Percentiles rank a stretch among this genome's conserved stretches.
Evolutionary conservation across 2,888 invertebrate genomes (phyloP).

Genomic region (Sinodicranocentrus sp.): DNA sequence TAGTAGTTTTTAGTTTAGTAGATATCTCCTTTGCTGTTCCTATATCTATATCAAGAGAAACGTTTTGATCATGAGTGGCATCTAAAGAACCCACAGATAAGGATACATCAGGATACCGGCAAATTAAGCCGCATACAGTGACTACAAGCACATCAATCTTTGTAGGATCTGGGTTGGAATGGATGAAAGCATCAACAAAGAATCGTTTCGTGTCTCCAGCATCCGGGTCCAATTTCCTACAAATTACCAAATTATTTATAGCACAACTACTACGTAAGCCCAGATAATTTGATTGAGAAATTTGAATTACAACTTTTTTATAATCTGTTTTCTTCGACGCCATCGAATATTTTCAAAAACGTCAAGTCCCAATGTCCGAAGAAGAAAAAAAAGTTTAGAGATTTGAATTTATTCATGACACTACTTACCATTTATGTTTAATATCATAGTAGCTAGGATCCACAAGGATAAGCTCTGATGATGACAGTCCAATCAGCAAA

Average conservation of each 20-base stretch:
- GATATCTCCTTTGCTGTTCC: slow-evolving; percentile 57
- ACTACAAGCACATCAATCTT: slow-evolving; percentile 70
- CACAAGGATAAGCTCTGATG: slow-evolving; percentile 69
- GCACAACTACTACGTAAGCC: too few species aligned
- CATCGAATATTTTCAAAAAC: too few species aligned
- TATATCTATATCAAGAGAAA: slow-evolving; percentile 70
- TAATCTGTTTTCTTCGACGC: too few species aligned
- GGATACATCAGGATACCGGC: slow-evolving; percentile 58
- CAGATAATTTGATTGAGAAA: background rate
- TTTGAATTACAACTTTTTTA: background rate
- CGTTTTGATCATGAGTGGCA: slow-evolving; percentile 69
- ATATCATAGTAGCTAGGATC: slow-evolving; percentile 67
- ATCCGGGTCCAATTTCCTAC: slow-evolving; percentile 5
- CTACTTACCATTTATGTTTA: slow-evolving; percentile 47
- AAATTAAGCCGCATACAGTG: slow-evolving; percentile 51
- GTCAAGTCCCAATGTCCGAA: too few species aligned
- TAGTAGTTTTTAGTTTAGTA: background rate
- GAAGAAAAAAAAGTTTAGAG: too few species aligned
- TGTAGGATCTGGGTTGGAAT: slow-evolving; percentile 69
- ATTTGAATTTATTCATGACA: too few species aligned
- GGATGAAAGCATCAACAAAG: slow-evolving; percentile 72
- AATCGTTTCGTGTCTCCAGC: slow-evolving; percentile 3
- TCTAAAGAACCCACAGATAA: slow-evolving; percentile 69
- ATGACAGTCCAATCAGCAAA: slow-evolving; percentile 69
- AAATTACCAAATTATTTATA: background rate